Base-by-base conservation (phyloP, 2,888 invertebrate species). In the Dasypogon diadema region DNA sequence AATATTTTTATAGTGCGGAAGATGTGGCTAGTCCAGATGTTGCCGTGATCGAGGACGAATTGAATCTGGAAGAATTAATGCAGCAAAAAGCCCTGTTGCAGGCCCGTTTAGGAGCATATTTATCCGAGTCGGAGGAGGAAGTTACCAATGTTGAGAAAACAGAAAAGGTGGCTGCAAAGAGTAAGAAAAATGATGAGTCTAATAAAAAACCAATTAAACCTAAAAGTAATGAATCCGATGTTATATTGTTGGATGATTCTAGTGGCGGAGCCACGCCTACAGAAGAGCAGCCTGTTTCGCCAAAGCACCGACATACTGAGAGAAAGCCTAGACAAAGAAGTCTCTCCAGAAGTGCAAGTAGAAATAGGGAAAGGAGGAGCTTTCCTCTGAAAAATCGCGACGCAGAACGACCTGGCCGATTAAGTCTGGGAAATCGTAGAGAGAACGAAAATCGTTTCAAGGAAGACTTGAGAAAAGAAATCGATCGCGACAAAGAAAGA, bases 11-110 rank as follows among this genome's bases (percentile, higher is more conserved):
- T 37, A 79, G 78, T 65, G 89, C 89, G 65, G 87, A 87, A 78
- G 89, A 89, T 80, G 90, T 90, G 80, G 91, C 89, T 14, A 92
- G 92, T 82, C 91, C 92, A 30, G 93, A 93, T 80, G 89, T 94
- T 75, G 89, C 90, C 6, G 89, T 93, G 75, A 92, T 93, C 75
- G 95, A 95, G 83, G 95, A 95, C 79, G 95, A 95, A 81, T 90
- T 95, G 80, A 95, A 96, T 83, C 86, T 96, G 26, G 96, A 96
- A 82, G 96, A 96, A 79, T 87, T 96, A 75, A 96, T 96, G 95
- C 92, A 92, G 81, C 95, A 96, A 83, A 96, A 96, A 86, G 95
- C 94, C 81, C 81, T 92, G 54, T 87, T 95, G 55, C 95, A 95
- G 86, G 94, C 94, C 46, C 89, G 92, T 37, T 87, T 93, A 58